These are phyloP conservation scores for Brachionus asplanchnoidis DNA, from an alignment of 1,140 invertebrate species.

Conservation along the genomic window DNA sequence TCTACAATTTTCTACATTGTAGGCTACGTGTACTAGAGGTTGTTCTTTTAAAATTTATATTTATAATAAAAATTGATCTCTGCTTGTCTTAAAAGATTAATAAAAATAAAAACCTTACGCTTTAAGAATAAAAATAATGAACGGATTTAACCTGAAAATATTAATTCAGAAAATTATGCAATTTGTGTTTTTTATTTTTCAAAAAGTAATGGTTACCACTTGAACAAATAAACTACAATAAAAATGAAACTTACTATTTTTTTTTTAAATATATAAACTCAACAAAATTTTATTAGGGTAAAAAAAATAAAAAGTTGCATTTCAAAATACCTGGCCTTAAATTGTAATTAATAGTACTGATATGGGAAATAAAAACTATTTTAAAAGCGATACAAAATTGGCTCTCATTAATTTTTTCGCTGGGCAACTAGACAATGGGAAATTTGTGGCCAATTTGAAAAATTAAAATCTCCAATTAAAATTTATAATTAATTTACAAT, in stretches of 20 bases:
- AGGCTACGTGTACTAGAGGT: too few species aligned
- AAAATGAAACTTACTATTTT: background rate
- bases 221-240: background rate
- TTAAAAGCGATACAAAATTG: background rate
- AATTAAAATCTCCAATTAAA: background rate
- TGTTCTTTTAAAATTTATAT: too few species aligned
- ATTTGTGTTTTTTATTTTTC: background rate
- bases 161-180: background rate
- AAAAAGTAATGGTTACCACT: background rate
- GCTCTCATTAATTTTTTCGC: background rate
- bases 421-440: background rate
- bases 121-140: background rate
- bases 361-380: background rate
- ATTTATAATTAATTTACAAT: background rate
- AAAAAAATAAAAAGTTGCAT: too few species aligned
- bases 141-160: background rate
- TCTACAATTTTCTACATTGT: too few species aligned
- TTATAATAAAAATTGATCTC: too few species aligned
- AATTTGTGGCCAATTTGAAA: background rate
- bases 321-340: background rate
- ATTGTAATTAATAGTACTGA: background rate
- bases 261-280: background rate
- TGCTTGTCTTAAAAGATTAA: too few species aligned
- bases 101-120: background rate
- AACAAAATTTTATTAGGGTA: too few species aligned